Conservation (phyloP, 2,113 vertebrate genomes). For the Harpagus bidentatus region DNA sequence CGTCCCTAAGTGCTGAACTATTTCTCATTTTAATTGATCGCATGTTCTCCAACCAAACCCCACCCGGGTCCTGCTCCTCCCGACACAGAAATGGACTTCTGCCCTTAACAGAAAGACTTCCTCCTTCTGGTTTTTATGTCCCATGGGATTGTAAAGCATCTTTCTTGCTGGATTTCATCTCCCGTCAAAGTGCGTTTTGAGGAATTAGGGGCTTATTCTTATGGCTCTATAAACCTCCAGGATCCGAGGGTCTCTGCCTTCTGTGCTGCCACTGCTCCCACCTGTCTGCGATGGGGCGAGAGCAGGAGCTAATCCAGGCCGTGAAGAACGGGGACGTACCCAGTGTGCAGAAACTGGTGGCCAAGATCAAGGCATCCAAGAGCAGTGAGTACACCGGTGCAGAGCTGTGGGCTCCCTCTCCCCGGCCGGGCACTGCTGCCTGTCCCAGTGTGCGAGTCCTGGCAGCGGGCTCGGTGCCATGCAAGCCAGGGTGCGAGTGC, state of each 20-base stretch:
- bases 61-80: neutral
- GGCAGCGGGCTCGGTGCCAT: accelerated
- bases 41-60: neutral
- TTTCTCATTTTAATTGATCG: neutral
- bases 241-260: conserved; percentile 4
- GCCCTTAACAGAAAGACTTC: neutral
- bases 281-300: conserved; percentile 72
- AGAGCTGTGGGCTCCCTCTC: neutral
- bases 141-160: conserved; percentile 4
- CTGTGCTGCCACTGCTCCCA: accelerated
- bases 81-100: neutral
- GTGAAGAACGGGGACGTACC: conserved; percentile 79
- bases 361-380: conserved; percentile 78
- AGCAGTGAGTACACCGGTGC: conserved; percentile 70
- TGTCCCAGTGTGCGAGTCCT: accelerated
- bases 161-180: neutral
- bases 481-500: neutral
- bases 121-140: conserved; percentile 34
- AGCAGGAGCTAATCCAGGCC: conserved; percentile 78
- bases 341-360: conserved; percentile 76
- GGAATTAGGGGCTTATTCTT: neutral
- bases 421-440: accelerated
- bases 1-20: neutral
- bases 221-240: conserved; percentile 47
- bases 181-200: neutral